These are phyloP conservation scores for Anticlea derivata DNA, from an alignment of 2,888 invertebrate genomes.

Conservation along the genomic window DNA sequence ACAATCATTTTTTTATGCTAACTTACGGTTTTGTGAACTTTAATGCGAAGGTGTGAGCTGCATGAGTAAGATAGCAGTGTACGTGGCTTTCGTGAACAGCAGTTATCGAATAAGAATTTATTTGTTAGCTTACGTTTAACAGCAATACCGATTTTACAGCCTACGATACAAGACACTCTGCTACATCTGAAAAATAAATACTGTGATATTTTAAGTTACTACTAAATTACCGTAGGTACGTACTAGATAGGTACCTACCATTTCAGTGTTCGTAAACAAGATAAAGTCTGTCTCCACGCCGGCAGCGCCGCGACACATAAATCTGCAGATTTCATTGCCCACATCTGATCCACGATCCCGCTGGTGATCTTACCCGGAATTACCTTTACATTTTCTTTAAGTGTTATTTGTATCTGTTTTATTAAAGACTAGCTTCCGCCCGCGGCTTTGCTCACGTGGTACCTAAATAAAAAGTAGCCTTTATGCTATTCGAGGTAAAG, in stretches of 20 bases:
- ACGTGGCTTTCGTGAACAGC: background rate
- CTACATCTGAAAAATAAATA: too few relatives aligned
- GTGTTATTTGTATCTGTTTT: slow-evolving; percentile 28
- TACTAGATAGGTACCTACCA: slow-evolving; percentile 35
- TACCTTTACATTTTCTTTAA: slow-evolving; percentile 44
- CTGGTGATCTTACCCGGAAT: slow-evolving; percentile 48
- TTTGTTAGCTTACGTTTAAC: too few relatives aligned
- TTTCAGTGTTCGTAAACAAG: slow-evolving; percentile 64
- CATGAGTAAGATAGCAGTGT: background rate
- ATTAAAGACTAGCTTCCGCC: slow-evolving; percentile 21
- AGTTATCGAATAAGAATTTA: background rate
- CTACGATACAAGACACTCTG: too few relatives aligned
- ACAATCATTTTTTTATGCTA: slow-evolving; percentile 17
- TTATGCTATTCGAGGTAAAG: too few relatives aligned
- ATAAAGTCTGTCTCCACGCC: slow-evolving; percentile 53
- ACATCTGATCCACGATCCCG: slow-evolving; percentile 51
- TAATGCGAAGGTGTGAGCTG: slow-evolving; percentile 10
- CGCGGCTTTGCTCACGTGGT: too few relatives aligned
- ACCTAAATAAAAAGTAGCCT: too few relatives aligned
- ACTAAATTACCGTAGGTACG: too few relatives aligned
- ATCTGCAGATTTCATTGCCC: slow-evolving; percentile 65
- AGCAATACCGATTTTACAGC: too few relatives aligned
- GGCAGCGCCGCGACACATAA: slow-evolving; percentile 59
- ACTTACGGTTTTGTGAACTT: slow-evolving; percentile 13
- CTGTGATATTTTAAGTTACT: too few relatives aligned